Conservation (phyloP, 2,888 invertebrate species). For the Hypsopygia costalis region DNA sequence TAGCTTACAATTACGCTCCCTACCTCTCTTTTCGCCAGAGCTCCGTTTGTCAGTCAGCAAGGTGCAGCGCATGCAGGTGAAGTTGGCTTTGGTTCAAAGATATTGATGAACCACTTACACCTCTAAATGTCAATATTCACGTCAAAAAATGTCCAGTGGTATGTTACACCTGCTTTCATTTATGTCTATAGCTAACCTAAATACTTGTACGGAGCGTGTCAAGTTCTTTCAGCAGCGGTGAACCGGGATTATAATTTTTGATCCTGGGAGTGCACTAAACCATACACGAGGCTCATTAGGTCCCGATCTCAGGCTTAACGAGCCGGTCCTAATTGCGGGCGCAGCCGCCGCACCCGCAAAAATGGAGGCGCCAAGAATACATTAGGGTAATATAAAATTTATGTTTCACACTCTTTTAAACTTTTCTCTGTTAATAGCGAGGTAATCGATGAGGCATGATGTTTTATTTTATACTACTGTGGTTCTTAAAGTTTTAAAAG, state of each 20-base stretch:
- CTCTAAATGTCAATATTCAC: too few species aligned
- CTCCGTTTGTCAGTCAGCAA: too few species aligned
- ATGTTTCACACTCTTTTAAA: constrained; percentile 53
- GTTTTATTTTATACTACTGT: too few species aligned
- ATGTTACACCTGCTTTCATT: too few species aligned
- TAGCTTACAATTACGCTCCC: too few species aligned
- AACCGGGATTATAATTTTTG: constrained; percentile 61
- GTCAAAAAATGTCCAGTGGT: too few species aligned
- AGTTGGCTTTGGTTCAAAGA: too few species aligned
- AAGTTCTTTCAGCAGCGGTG: constrained; percentile 37
- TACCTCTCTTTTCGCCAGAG: too few species aligned
- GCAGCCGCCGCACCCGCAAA: constrained; percentile 40
- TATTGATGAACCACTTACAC: too few species aligned
- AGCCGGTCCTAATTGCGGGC: constrained; percentile 67
- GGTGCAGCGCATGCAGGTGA: too few species aligned
- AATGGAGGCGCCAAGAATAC: constrained; percentile 45
- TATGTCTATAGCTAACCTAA: too few species aligned
- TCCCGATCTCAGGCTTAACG: constrained; percentile 69
- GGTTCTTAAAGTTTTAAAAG: too few species aligned
- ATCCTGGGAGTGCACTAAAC: constrained; percentile 65
- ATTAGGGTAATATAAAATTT: constrained; percentile 56
- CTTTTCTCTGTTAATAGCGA: neutral
- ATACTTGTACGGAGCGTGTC: neutral
- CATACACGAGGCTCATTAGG: constrained; percentile 73
- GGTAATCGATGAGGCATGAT: neutral